These are phyloP conservation scores for Rafetus swinhoei DNA, from an alignment of 2,113 vertebrate genomes.

Conservation along the genomic window DNA sequence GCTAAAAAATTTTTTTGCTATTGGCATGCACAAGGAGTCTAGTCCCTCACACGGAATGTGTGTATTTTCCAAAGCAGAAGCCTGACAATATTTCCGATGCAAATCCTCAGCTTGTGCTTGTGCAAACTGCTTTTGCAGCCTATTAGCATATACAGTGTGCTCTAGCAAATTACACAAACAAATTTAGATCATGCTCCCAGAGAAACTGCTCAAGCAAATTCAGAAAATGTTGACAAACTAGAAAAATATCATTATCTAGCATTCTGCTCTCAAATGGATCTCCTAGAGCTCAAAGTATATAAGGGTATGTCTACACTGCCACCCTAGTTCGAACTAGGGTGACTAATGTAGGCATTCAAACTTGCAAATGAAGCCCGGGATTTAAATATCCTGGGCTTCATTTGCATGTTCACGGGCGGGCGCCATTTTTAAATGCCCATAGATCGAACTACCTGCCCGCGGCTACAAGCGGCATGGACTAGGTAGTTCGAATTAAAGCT, in stretches of 20 bases:
- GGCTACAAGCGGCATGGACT: no score
- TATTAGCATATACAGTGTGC: conserved; percentile 2
- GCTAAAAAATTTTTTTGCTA: neutral
- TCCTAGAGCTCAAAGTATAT: conserved; percentile 27
- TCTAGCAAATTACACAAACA: conserved; percentile 41
- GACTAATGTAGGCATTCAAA: no score
- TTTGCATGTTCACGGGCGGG: no score
- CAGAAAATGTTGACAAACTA: conserved; percentile 11
- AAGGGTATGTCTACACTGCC: no score
- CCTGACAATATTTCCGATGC: neutral
- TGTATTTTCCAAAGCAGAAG: neutral
- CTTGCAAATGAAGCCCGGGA: no score
- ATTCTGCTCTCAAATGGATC: conserved; percentile 42
- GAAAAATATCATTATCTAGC: conserved; percentile 42
- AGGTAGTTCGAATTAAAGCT: no score
- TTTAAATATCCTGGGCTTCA: no score
- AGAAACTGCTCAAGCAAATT: conserved; percentile 40
- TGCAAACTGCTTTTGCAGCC: neutral
- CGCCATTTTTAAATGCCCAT: neutral
- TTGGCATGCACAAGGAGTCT: neutral
- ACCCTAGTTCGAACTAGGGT: no score
- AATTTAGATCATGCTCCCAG: conserved; percentile 3
- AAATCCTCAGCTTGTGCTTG: conserved; percentile 18
- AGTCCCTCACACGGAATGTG: neutral
- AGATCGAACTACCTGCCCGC: no score